These are phyloP conservation scores for Oceanodroma tethys DNA, from an alignment of 2,113 vertebrate genomes.

Conservation along the genomic window DNA sequence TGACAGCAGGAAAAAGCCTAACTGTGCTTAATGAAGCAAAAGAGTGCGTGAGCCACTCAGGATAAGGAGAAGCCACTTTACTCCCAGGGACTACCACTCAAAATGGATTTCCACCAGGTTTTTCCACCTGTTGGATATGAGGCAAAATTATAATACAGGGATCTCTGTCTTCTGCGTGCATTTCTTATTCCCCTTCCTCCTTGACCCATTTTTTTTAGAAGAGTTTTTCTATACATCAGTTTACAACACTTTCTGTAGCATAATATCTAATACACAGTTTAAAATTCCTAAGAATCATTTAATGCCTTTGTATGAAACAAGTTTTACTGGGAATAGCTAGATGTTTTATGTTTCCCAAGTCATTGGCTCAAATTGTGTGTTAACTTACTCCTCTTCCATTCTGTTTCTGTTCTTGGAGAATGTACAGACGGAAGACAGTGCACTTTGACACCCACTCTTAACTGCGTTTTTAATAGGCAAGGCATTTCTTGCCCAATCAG, in stretches of 20 bases:
- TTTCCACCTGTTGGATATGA: not conserved
- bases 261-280: not conserved
- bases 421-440: not conserved
- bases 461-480: not conserved
- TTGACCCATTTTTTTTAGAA: not conserved
- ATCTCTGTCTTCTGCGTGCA: not conserved
- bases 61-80: not conserved
- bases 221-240: not conserved
- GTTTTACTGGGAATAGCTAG: not conserved
- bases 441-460: not conserved
- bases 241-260: not conserved
- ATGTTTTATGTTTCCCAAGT: not conserved
- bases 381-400: not conserved
- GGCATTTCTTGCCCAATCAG: not conserved
- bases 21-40: not conserved
- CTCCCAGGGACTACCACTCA: not conserved
- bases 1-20: not conserved
- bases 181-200: not conserved
- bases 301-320: not conserved
- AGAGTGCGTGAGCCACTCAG: fast-evolving
- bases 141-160: not conserved
- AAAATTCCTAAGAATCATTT: not conserved
- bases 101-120: not conserved
- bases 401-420: not conserved
- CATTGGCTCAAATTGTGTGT: not conserved